Base-by-base conservation (phyloP, 1,140 invertebrate genomes). In the Riptortus pedestris region DNA sequence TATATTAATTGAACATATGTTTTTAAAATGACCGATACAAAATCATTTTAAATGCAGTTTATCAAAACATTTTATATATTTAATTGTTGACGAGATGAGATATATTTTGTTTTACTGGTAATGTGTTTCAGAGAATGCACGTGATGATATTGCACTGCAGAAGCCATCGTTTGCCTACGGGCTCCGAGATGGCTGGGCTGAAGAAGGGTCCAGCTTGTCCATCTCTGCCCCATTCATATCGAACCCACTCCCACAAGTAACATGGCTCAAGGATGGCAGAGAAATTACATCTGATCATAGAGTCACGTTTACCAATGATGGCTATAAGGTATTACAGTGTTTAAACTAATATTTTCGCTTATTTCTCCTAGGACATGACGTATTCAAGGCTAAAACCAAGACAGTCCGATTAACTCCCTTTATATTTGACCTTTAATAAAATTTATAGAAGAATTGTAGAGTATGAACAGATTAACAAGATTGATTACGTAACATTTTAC, bases 191-290 rank as follows among this genome's bases (percentile, higher is more conserved):
- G 74, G 83, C 0, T 81, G 81, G 7, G 83, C 84, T 0, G 86
- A 91, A 69, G 91, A 95, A 74, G 90, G 90, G 2, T 79, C 84
- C 71, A 79, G 81, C 0, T 69, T 90, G 3, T 66, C 73, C 0
- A 70, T 90, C 0, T 80, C 81, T 61, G 85, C 83, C 22, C 81
- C 86, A 1, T 87, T 89, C 71, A 77, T 80, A 20, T 90, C 89
- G n/a, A 92, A 92, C 78, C 92, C 93, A 0, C 80, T 92, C 65
- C 91, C 92, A 0, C 84, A 90, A 51, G 83, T 92, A 11, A 78
- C 76, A 63, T 95, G 92, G 92, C 84, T 77, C 24, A 91, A 91
- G 73, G 85, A 93, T 73, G 88, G 85, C 2, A 73, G 80, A 62
- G 79, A 82, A 1, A 64, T 93, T 1, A 67, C 72, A 29, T 79